Conservation (phyloP, 2,113 vertebrate species). For the Rhabdornis inornatus region DNA sequence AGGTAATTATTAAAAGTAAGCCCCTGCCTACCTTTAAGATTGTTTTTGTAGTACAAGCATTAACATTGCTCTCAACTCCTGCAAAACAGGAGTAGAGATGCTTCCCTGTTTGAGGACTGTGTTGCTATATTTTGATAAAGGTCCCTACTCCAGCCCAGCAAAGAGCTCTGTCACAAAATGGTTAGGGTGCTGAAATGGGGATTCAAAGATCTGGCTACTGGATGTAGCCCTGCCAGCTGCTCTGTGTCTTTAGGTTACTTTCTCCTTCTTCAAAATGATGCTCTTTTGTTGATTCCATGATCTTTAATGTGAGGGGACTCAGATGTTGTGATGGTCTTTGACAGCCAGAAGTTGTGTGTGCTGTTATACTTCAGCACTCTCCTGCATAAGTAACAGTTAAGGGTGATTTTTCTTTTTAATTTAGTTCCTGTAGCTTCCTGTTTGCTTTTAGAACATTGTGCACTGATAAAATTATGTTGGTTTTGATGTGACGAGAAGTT, state of each 20-base stretch:
- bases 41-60: neutral
- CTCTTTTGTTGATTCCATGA: neutral
- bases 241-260: neutral
- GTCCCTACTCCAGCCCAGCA: neutral
- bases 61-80: neutral
- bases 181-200: neutral
- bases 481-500: neutral
- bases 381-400: neutral
- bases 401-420: neutral
- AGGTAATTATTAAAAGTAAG: no score
- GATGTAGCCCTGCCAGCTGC: neutral
- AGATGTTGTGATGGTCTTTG: neutral
- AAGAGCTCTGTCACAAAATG: neutral
- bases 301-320: neutral
- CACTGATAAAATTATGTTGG: neutral
- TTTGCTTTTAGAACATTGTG: neutral
- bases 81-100: neutral
- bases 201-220: neutral
- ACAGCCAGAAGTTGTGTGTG: neutral
- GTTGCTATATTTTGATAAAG: neutral
- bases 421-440: neutral
- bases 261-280: neutral
- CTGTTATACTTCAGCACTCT: neutral
- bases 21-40: neutral
- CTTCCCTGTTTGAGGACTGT: neutral